Percentiles rank a stretch among this genome's conserved stretches.
Evolutionary conservation across 2,888 invertebrate genomes (phyloP).

Genomic region (Electrophaes corylata): DNA sequence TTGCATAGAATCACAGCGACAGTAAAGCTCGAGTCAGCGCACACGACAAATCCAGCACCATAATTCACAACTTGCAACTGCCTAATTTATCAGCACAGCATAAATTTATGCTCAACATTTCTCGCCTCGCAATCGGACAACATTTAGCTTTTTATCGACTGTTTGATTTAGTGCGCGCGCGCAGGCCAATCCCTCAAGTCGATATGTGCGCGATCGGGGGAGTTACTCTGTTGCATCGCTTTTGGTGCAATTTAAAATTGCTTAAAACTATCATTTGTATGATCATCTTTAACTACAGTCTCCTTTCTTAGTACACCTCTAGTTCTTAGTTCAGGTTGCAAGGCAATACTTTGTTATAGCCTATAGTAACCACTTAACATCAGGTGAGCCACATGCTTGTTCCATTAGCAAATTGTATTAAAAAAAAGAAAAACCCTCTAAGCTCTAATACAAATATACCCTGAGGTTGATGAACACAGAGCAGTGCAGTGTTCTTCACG

Average conservation of each 20-base stretch:
- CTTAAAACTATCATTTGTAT: background rate
- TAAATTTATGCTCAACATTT: constrained; percentile 77
- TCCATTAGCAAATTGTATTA: too few species aligned
- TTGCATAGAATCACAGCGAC: constrained; percentile 6
- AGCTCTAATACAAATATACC: too few species aligned
- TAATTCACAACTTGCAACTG: constrained; percentile 64
- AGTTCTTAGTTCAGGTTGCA: too few species aligned
- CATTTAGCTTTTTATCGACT: constrained; percentile 73
- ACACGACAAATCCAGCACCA: constrained; percentile 41
- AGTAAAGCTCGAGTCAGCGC: constrained; percentile 18
- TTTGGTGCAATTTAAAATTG: background rate
- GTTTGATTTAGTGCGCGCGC: constrained; percentile 49
- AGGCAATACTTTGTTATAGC: too few species aligned
- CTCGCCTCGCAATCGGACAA: constrained; percentile 76
- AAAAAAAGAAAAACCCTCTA: too few species aligned
- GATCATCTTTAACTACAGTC: too few species aligned
- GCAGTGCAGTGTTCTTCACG: too few species aligned
- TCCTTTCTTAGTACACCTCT: too few species aligned
- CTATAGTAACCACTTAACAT: too few species aligned
- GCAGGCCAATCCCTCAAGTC: constrained; percentile 79
- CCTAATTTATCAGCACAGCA: constrained; percentile 79
- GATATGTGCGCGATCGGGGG: constrained; percentile 62
- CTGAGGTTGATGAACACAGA: too few species aligned
- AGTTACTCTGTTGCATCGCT: constrained; percentile 57
- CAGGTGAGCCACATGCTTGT: too few species aligned